Evolutionary conservation across 92 coral and sea anemone species (phyloP), one percentile per base, ranked within the genome.

Genomic region (Porites cylindrica): DNA sequence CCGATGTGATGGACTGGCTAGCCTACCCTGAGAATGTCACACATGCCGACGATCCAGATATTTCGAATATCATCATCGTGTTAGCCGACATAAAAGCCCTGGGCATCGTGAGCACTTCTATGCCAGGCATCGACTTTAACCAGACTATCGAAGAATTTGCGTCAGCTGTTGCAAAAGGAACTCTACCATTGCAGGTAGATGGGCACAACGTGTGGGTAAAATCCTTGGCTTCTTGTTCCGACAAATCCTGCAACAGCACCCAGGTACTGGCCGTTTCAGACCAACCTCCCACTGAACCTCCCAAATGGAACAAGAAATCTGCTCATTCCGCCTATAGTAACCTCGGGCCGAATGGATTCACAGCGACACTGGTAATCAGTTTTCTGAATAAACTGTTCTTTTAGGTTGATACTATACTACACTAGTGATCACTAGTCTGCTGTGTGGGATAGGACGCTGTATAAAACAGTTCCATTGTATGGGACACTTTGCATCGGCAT

Each of bases 21-120:
- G 71, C 93, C 43, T 91, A 71, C 69, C 26, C 87, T 64, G 89
- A 47, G 13, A 56, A 56, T 56, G 61, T 56, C 11, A 56, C 61
- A 14, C 61, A 18, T 7, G 61, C 66, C 2, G 52, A 32, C 2
- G 75, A 32, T 13, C 17, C 47, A 26, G 52, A 70, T 4, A 8
- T 26, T 8, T 9, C 38, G 47, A 66, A 43, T 62, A 86, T 90
- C 61, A 13, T 16, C 75, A 65, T 88, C 2, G 80, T 80, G n/a
- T 80, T 91, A 53, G 94, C 88, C n/a, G 92, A 91, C 79, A 84
- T 67, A 86, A 89, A 89, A 62, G 83, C 77, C 18, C 58, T 89
- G 4, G 87, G 87, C 0, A 66, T 89, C 21, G 61, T 73, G 9
- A 60, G 14, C n/a, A 62, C 61, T 7, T 38, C 74, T 51, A 60